Evolutionary conservation across 2,113 vertebrate genomes (phyloP).

Genomic region (Pangasianodon hypophthalmus): DNA sequence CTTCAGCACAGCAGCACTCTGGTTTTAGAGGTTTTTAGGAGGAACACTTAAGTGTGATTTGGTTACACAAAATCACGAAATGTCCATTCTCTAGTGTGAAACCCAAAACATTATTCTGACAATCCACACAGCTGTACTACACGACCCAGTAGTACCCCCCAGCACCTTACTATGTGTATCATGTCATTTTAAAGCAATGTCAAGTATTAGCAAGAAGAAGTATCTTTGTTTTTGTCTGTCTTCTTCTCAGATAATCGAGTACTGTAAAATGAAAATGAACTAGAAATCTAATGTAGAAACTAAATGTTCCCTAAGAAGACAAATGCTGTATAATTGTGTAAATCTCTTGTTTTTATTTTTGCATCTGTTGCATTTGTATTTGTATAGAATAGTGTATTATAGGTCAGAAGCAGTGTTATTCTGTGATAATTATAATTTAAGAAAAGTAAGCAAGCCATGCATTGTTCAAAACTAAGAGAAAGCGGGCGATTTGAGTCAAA

Average conservation of each 20-base stretch:
- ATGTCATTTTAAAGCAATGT: constrained; percentile 62
- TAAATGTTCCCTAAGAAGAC: constrained; percentile 55
- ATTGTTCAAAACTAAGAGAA: constrained; percentile 67
- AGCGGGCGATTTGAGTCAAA: constrained; percentile 62
- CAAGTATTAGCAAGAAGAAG: constrained; percentile 56
- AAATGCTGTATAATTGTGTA: constrained; percentile 83
- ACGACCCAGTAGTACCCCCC: constrained; percentile 54
- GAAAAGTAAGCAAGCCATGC: constrained; percentile 73
- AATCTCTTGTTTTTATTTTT: constrained; percentile 74
- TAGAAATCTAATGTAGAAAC: constrained; percentile 69
- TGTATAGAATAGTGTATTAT: constrained; percentile 86
- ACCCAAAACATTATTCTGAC: constrained; percentile 2
- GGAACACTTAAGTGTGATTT: not conserved
- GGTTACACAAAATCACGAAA: not conserved
- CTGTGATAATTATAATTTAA: constrained; percentile 85
- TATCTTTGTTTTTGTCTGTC: constrained; percentile 55
- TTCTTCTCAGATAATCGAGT: constrained; percentile 58
- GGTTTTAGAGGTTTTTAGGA: not conserved
- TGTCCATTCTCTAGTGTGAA: not conserved
- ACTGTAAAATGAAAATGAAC: constrained; percentile 67
- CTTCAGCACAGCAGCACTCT: not conserved
- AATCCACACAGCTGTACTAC: constrained; percentile 10
- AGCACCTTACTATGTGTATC: constrained; percentile 78
- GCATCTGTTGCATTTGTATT: constrained; percentile 59
- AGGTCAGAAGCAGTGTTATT: constrained; percentile 85